phyloP scores from a whole-genome alignment of 2,113 vertebrate genomes.

The Chloropsis cyanopogon region DNA sequence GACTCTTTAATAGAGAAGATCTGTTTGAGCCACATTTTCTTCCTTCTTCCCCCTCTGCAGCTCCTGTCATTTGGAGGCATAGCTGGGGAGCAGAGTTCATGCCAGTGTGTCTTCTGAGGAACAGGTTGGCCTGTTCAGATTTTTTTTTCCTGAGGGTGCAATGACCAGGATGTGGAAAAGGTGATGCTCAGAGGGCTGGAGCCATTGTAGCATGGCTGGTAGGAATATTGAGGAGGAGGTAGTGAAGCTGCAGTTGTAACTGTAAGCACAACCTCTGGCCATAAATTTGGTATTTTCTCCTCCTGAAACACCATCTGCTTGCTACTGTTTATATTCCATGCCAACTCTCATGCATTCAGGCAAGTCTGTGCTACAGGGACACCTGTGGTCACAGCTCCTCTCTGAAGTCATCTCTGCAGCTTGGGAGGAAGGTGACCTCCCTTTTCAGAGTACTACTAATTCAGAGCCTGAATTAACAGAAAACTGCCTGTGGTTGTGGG shows the following conservation, averaged over 20 bases:
- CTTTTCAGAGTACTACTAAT: neutral
- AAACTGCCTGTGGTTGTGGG: neutral
- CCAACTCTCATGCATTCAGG: neutral
- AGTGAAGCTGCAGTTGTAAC: neutral
- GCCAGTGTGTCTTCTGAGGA: neutral
- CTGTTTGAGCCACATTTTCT: neutral
- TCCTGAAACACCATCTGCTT: neutral
- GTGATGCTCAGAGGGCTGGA: neutral
- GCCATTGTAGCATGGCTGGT: neutral
- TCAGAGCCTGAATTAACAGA: conserved; percentile 3
- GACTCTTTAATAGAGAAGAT: neutral
- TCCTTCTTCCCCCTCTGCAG: neutral
- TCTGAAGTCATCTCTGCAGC: neutral
- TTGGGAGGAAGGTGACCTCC: neutral
- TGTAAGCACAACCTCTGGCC: neutral
- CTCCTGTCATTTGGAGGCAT: neutral
- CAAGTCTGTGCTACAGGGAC: neutral
- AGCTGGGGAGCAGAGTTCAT: neutral
- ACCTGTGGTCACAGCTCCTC: neutral
- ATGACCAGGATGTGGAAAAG: neutral
- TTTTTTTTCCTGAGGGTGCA: neutral
- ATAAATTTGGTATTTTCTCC: neutral
- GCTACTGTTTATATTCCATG: neutral
- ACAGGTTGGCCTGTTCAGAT: neutral
- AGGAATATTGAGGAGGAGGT: neutral